phyloP scores from a whole-genome alignment of 2,888 invertebrate genomes.

The Nysson spinosus region DNA sequence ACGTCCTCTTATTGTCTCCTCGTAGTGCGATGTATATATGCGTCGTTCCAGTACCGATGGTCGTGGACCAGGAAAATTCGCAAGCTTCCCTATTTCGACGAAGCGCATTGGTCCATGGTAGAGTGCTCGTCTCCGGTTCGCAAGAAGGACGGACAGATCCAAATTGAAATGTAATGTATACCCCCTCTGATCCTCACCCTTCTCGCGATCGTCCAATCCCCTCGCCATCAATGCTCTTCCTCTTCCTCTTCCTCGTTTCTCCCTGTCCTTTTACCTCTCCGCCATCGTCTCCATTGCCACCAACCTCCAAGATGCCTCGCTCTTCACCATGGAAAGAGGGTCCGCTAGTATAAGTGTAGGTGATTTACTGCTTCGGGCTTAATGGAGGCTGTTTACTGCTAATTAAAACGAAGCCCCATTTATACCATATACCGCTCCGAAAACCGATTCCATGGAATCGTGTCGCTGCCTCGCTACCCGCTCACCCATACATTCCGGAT shows the following conservation, averaged over 20 bases:
- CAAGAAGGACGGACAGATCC: conserved; percentile 65
- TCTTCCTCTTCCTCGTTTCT: conserved; percentile 1
- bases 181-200: conserved; percentile 46
- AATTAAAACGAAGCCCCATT: conserved; percentile 75
- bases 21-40: conserved; percentile 1
- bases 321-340: conserved; percentile 37
- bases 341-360: conserved; percentile 68
- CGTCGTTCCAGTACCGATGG: conserved; percentile 19
- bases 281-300: conserved; percentile 27
- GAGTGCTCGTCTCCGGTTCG: conserved; percentile 60
- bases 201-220: conserved; percentile 1
- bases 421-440: conserved; percentile 62
- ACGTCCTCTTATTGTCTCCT: conserved; percentile 42
- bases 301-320: conserved; percentile 54
- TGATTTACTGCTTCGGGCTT: conserved; percentile 74
- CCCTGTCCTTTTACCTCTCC: conserved; percentile 6
- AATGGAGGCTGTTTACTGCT: conserved; percentile 76
- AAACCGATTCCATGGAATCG: conserved; percentile 60
- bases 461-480: conserved; percentile 20
- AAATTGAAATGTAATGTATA: conserved; percentile 75
- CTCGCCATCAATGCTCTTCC: conserved; percentile 8
- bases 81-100: conserved; percentile 51
- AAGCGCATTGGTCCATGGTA: conserved; percentile 58
- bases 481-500: neutral
- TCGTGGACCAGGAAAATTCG: conserved; percentile 56